Evolutionary conservation across 2,888 invertebrate species (phyloP).

Genomic region (Andrena minutula): DNA sequence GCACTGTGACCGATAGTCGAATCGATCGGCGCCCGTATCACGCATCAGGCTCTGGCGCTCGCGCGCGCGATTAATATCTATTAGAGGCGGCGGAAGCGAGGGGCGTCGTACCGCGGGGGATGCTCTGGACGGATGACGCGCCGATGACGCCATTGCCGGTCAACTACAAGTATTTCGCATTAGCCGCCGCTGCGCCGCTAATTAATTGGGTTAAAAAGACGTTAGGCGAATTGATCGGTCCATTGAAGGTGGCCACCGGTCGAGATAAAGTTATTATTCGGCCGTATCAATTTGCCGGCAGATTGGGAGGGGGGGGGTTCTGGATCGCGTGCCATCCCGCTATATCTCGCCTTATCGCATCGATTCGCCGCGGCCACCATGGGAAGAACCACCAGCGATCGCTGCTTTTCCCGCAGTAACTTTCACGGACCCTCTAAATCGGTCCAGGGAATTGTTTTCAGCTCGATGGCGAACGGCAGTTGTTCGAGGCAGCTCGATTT

Average conservation of each 20-base stretch:
- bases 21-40: slow-evolving; percentile 46
- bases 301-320: slow-evolving; percentile 1
- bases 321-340: slow-evolving; percentile 71
- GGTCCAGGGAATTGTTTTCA: slow-evolving; percentile 17
- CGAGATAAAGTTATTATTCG: slow-evolving; percentile 78
- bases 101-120: slow-evolving; percentile 64
- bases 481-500: background rate
- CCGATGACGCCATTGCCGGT: slow-evolving; percentile 83
- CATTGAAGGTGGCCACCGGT: slow-evolving; percentile 62
- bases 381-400: slow-evolving; percentile 61
- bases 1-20: slow-evolving; percentile 28
- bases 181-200: slow-evolving; percentile 74
- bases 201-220: slow-evolving; percentile 85
- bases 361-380: slow-evolving; percentile 64
- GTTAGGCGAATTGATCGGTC: slow-evolving; percentile 82
- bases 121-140: slow-evolving; percentile 70
- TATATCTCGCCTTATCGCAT: slow-evolving; percentile 65
- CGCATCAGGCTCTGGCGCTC: slow-evolving; percentile 40
- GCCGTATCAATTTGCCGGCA: slow-evolving; percentile 70
- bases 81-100: slow-evolving; percentile 80
- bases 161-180: slow-evolving; percentile 85
- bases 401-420: slow-evolving; percentile 60
- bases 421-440: slow-evolving; percentile 20
- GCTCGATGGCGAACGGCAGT: slow-evolving; percentile 37
- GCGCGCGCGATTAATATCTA: slow-evolving; percentile 82